These are phyloP conservation scores for Pseudeuparius sepicola DNA, from an alignment of 2,888 invertebrate species.

Conservation along the genomic window DNA sequence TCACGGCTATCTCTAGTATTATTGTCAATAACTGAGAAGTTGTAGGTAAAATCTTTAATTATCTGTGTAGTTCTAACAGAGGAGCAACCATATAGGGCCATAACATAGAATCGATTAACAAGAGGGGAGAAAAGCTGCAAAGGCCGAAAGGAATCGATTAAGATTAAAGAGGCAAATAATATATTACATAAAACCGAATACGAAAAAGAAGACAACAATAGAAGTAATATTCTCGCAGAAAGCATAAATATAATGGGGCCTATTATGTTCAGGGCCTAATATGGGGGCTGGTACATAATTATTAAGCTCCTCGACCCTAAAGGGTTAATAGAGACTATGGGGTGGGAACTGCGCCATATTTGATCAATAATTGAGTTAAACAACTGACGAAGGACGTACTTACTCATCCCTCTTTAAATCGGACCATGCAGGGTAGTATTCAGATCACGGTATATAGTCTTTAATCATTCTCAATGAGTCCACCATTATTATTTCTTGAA, in stretches of 20 bases:
- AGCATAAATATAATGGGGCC: slow-evolving; percentile 35
- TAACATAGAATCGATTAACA: too few species aligned
- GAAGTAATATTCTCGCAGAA: slow-evolving; percentile 32
- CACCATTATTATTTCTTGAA: slow-evolving; percentile 1
- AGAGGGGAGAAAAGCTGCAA: too few species aligned
- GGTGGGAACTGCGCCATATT: slow-evolving; percentile 41
- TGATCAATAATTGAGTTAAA: slow-evolving; percentile 43
- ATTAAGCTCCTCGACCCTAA: slow-evolving; percentile 39
- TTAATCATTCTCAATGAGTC: too few species aligned
- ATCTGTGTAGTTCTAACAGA: too few species aligned
- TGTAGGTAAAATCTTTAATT: too few species aligned
- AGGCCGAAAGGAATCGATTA: too few species aligned
- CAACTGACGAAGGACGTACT: slow-evolving; percentile 40
- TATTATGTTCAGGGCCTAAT: slow-evolving; percentile 38
- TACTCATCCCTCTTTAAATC: slow-evolving; percentile 31
- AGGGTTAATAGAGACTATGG: slow-evolving; percentile 40
- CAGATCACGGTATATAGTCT: slow-evolving; percentile 26
- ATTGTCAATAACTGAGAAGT: too few species aligned
- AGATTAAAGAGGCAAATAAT: too few species aligned
- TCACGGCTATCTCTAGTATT: too few species aligned
- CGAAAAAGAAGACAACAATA: slow-evolving; percentile 27
- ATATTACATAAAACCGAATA: slow-evolving; percentile 29
- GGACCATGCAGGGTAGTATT: too few species aligned
- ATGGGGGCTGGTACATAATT: slow-evolving; percentile 40
- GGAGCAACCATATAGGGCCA: too few species aligned